Conservation (phyloP, 2,797 vertebrate species). For the Percopsis omiscomaycus region DNA sequence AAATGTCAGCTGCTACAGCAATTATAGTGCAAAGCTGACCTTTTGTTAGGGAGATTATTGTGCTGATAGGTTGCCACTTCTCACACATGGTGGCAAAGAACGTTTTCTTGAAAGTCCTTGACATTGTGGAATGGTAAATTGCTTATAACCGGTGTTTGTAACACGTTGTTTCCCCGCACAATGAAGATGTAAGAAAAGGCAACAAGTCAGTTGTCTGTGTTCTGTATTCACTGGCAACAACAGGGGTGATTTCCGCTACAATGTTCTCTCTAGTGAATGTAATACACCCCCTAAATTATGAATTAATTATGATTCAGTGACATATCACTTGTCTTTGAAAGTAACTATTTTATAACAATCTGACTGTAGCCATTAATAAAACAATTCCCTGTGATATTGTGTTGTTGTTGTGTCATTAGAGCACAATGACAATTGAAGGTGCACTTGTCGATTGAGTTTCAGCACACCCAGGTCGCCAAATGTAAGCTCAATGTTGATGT, state of each 20-base stretch:
- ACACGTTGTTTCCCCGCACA: neutral
- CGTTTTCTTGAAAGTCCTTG: slow-evolving; percentile 32
- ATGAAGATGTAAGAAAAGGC: neutral
- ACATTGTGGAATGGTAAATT: slow-evolving; percentile 22
- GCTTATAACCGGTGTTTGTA: slow-evolving; percentile 3
- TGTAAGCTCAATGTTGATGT: too few species aligned
- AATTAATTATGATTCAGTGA: neutral
- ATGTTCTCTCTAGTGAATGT: neutral
- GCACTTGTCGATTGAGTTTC: too few species aligned
- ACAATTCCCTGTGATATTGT: too few species aligned
- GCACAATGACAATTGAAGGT: too few species aligned
- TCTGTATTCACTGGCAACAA: slow-evolving; percentile 7
- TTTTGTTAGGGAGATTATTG: slow-evolving; percentile 67
- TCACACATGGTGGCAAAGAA: slow-evolving; percentile 47
- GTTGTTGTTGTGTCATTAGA: too few species aligned
- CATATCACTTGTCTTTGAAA: too few species aligned
- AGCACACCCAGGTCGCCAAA: too few species aligned
- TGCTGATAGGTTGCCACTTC: slow-evolving; percentile 53
- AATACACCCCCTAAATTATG: neutral
- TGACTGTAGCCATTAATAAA: too few species aligned
- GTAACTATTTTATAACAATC: neutral
- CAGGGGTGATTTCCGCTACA: neutral
- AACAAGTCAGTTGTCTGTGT: slow-evolving; percentile 2
- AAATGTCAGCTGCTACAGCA: slow-evolving; percentile 65
- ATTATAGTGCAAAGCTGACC: slow-evolving; percentile 77